Percentiles rank a stretch among this genome's conserved stretches.
Evolutionary conservation across 2,888 invertebrate species (phyloP).

Genomic region (Drosophila stalkeri): DNA sequence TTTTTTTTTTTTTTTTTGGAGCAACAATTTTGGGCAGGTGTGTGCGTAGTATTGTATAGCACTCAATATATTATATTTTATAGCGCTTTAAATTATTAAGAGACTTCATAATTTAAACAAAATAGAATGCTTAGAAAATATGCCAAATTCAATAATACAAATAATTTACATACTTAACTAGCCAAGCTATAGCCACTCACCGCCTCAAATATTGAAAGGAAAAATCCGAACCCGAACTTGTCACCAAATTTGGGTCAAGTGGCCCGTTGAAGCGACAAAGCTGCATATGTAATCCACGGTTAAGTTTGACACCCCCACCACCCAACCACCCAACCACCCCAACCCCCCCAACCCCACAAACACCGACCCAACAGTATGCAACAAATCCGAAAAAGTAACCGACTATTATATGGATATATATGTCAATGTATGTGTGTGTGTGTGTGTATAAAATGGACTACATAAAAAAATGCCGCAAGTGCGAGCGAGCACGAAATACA

Average conservation of each 20-base stretch:
- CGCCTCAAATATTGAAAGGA: not conserved
- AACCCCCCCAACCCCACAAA: not conserved
- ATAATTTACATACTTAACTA: not conserved
- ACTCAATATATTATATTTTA: slow-evolving; percentile 20
- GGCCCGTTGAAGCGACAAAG: slow-evolving; percentile 37
- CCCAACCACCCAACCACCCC: too few species aligned
- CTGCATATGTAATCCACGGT: slow-evolving; percentile 23
- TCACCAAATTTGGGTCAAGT: slow-evolving; percentile 71
- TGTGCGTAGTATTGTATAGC: not conserved
- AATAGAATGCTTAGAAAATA: not conserved
- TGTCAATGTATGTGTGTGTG: too few species aligned
- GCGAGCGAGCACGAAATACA: slow-evolving; percentile 26
- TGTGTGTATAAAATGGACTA: not conserved
- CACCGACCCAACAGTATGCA: slow-evolving; percentile 33
- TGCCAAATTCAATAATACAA: not conserved
- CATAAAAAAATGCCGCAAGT: slow-evolving; percentile 16
- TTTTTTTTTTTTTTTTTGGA: slow-evolving; percentile 44
- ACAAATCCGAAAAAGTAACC: slow-evolving; percentile 36
- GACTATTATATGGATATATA: not conserved
- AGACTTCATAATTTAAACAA: slow-evolving; percentile 16
- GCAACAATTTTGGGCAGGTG: slow-evolving; percentile 61
- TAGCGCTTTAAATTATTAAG: slow-evolving; percentile 22
- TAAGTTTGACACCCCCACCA: slow-evolving; percentile 5
- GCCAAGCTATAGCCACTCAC: not conserved
- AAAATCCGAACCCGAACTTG: slow-evolving; percentile 7